These are phyloP conservation scores for Chiroxiphia lanceolata DNA, from an alignment of 2,797 vertebrate species.

Conservation along the genomic window DNA sequence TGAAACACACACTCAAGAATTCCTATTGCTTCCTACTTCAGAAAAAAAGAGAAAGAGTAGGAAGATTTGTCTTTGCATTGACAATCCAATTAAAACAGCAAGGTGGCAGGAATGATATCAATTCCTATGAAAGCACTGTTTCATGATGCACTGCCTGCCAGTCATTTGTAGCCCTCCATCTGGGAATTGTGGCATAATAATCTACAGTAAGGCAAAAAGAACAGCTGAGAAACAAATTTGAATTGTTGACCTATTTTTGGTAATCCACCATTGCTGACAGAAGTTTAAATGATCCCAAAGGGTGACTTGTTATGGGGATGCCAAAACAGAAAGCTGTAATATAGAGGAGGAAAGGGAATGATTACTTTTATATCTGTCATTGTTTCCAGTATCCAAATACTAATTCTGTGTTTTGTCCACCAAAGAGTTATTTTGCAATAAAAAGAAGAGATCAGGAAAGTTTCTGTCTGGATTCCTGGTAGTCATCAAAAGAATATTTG, in stretches of 20 bases:
- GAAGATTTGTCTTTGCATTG: background rate
- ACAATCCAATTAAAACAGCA: background rate
- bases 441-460: background rate
- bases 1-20: background rate
- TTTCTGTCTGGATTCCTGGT: background rate
- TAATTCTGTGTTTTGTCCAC: background rate
- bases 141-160: background rate
- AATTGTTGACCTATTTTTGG: slow-evolving; percentile 1
- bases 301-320: background rate
- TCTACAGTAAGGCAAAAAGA: background rate
- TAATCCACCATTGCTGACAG: background rate
- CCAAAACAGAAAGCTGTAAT: background rate
- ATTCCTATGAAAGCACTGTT: background rate
- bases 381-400: background rate
- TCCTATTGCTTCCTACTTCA: background rate
- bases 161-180: background rate
- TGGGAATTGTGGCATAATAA: background rate
- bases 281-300: background rate
- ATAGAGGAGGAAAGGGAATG: background rate
- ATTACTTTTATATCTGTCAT: background rate
- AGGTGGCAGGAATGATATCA: background rate
- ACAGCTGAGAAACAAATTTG: background rate
- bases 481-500: background rate
- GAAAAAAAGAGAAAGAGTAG: background rate
- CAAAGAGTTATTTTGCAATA: background rate